These are phyloP conservation scores for Microctenopoma lineatum DNA, from an alignment of 2,797 vertebrate genomes.

Conservation along the genomic window DNA sequence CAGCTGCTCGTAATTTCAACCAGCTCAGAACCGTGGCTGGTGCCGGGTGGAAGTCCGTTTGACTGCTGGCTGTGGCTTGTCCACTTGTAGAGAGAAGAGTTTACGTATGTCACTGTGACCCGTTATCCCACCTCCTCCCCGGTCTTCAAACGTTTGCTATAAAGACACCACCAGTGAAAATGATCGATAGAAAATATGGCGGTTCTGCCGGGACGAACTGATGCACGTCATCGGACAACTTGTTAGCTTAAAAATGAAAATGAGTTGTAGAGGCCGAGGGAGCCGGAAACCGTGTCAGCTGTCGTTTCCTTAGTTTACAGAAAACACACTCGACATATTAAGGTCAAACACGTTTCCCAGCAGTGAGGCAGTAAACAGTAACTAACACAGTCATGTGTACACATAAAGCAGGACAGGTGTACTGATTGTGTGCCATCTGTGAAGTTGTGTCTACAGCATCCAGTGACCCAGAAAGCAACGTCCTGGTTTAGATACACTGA, in stretches of 20 bases:
- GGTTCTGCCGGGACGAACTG: too few species aligned
- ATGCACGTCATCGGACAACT: too few species aligned
- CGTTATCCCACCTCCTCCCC: slow-evolving; percentile 17
- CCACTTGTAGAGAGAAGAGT: slow-evolving; percentile 49
- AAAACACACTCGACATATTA: slow-evolving; percentile 3
- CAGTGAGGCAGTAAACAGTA: background rate
- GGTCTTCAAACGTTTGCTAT: slow-evolving; percentile 3
- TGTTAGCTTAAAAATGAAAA: background rate
- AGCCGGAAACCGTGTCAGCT: background rate
- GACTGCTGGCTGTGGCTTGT: slow-evolving; percentile 38
- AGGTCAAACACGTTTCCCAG: slow-evolving; percentile 27
- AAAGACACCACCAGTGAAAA: background rate
- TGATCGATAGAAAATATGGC: background rate
- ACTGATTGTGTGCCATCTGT: slow-evolving; percentile 50
- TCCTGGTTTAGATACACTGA: slow-evolving; percentile 39
- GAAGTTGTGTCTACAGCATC: slow-evolving; percentile 56
- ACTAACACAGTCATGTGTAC: slow-evolving; percentile 37
- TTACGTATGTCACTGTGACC: slow-evolving; percentile 59
- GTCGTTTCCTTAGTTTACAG: background rate
- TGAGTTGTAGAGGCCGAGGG: background rate
- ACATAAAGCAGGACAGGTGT: slow-evolving; percentile 44
- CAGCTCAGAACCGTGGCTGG: slow-evolving; percentile 8
- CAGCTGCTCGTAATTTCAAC: slow-evolving; percentile 37
- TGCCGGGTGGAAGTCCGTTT: background rate
- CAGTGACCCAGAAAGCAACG: slow-evolving; percentile 57